Evolutionary conservation across 1,140 invertebrate species (phyloP).

Genomic region (Leguminivora glycinivorella): DNA sequence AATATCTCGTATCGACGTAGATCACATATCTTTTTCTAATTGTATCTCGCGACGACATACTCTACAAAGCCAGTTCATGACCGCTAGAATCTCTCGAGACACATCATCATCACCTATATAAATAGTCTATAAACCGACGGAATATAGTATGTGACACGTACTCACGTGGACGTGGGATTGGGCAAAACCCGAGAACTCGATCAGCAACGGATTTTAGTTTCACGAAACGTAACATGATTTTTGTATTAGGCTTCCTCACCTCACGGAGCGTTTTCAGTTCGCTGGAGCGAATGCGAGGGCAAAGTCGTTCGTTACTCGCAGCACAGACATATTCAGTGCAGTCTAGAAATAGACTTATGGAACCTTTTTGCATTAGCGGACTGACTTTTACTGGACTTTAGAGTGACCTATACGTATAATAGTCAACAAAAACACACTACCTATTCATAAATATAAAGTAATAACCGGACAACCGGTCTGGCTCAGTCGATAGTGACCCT

Average conservation of each 20-base stretch:
- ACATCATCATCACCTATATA: neutral
- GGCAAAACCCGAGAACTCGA: neutral
- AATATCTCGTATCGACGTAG: too few relatives aligned
- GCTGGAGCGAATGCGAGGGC: neutral
- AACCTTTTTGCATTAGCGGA: neutral
- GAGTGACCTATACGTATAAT: too few relatives aligned
- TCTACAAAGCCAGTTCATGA: neutral
- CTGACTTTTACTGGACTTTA: too few relatives aligned
- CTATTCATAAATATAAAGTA: too few relatives aligned
- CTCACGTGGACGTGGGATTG: neutral
- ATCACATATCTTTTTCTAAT: too few relatives aligned
- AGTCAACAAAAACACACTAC: too few relatives aligned
- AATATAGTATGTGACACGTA: neutral
- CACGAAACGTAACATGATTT: constrained; percentile 1
- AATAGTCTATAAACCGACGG: neutral
- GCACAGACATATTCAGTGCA: neutral
- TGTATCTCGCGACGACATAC: too few relatives aligned
- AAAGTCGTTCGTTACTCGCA: neutral
- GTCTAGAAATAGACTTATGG: neutral
- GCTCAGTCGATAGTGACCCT: too few relatives aligned
- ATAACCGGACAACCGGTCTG: too few relatives aligned
- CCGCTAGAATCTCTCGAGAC: neutral
- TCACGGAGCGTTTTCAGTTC: constrained; percentile 1
- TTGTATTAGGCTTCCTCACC: neutral
- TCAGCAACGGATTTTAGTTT: neutral